phyloP scores from a whole-genome alignment of 23 tunicate species.

The Corella eumyota region DNA sequence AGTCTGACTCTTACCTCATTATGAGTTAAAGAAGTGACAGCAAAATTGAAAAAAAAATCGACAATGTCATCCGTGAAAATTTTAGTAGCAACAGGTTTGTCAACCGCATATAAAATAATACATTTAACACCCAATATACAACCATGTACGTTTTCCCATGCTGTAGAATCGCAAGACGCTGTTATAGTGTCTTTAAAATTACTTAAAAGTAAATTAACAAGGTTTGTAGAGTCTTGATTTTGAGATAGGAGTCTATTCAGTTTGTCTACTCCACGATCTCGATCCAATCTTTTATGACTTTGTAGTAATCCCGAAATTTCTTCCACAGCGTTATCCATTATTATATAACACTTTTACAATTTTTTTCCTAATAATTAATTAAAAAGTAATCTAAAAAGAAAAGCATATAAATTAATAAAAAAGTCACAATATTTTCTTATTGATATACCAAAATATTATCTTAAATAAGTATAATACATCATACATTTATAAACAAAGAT shows the following conservation, averaged over 20 bases:
- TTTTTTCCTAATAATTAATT: too few species aligned
- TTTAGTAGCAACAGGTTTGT: not conserved
- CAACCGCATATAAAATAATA: constrained; percentile 15
- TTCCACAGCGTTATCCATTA: not conserved
- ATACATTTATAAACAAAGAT: too few species aligned
- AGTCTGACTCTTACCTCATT: constrained; percentile 62
- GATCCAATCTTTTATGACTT: constrained; percentile 40
- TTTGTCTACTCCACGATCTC: constrained; percentile 55
- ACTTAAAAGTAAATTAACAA: not conserved
- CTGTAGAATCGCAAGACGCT: not conserved
- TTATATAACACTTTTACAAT: too few species aligned
- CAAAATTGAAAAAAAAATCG: constrained; percentile 9
- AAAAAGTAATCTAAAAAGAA: too few species aligned
- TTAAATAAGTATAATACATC: too few species aligned
- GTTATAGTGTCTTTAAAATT: constrained; percentile 4
- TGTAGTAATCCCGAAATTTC: constrained; percentile 21
- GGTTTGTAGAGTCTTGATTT: not conserved
- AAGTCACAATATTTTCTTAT: too few species aligned
- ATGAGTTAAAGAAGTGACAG: constrained; percentile 28
- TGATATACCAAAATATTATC: too few species aligned
- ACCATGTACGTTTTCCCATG: constrained; percentile 58
- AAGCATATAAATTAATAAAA: too few species aligned
- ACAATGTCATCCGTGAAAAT: not conserved
- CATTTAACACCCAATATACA: constrained; percentile 58
- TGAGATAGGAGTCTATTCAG: constrained; percentile 9